phyloP scores from a whole-genome alignment of 1,140 invertebrate species.

The Drosophila arizonae region DNA sequence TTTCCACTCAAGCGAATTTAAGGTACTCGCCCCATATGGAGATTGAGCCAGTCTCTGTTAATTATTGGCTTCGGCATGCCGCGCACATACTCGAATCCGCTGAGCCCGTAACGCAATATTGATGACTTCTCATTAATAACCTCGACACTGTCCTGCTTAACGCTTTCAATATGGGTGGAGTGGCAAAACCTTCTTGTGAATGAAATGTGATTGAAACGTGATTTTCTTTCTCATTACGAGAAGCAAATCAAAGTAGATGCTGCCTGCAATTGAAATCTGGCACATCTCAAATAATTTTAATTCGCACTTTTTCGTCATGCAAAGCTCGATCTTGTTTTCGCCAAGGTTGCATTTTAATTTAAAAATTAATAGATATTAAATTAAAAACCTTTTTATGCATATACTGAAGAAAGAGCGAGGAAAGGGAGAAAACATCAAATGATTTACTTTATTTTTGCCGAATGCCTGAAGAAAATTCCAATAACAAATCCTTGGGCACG shows the following conservation, averaged over 20 bases:
- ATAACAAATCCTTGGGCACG: conserved; percentile 35
- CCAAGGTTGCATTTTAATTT: conserved; percentile 8
- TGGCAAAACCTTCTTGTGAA: background rate
- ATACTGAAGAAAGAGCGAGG: background rate
- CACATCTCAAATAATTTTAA: background rate
- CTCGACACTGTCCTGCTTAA: conserved; percentile 13
- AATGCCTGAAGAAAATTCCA: conserved; percentile 45
- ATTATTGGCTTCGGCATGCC: conserved; percentile 59
- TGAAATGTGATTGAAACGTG: background rate
- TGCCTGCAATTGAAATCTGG: background rate
- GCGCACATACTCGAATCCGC: conserved; percentile 42
- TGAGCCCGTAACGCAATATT: conserved; percentile 56
- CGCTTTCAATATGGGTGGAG: conserved; percentile 11
- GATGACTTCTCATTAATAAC: conserved; percentile 61
- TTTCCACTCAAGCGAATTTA: background rate
- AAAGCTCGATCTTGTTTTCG: background rate
- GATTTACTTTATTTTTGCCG: background rate
- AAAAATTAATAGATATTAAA: conserved; percentile 21
- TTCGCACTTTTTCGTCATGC: background rate
- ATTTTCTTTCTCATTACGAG: background rate
- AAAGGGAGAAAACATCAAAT: background rate
- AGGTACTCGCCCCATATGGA: background rate
- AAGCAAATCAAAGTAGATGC: background rate
- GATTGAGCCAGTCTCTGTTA: conserved; percentile 13
- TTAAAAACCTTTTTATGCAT: background rate